phyloP scores from a whole-genome alignment of 1,140 invertebrate species.

The Nixonia krombeini region DNA sequence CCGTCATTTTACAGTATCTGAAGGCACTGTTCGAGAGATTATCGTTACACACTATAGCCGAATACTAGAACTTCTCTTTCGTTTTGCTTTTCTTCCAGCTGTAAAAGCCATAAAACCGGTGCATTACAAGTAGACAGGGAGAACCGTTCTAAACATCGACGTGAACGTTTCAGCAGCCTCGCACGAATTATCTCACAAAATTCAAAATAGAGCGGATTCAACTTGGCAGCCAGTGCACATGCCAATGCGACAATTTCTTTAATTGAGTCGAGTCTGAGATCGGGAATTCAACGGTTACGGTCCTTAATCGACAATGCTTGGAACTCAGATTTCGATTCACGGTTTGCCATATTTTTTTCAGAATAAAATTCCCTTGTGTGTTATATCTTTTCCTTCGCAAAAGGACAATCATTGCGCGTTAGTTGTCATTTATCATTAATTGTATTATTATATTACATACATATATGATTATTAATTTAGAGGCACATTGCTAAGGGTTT shows the following conservation, averaged over 20 bases:
- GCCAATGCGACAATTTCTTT: constrained; percentile 39
- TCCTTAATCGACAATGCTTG: constrained; percentile 33
- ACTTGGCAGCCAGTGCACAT: constrained; percentile 58
- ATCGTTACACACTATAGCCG: constrained; percentile 20
- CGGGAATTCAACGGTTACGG: constrained; percentile 17
- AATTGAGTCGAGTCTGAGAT: constrained; percentile 53
- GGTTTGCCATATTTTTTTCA: constrained; percentile 7
- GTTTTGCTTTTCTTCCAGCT: constrained; percentile 1
- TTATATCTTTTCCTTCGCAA: constrained; percentile 21
- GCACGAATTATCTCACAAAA: constrained; percentile 61
- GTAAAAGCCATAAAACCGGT: neutral
- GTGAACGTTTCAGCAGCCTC: constrained; percentile 55
- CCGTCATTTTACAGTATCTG: constrained; percentile 62
- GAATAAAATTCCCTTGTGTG: no score
- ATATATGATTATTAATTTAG: constrained; percentile 69
- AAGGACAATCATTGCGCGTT: constrained; percentile 35
- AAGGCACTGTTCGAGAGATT: constrained; percentile 67
- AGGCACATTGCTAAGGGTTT: constrained; percentile 71
- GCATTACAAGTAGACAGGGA: constrained; percentile 35
- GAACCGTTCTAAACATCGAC: constrained; percentile 56
- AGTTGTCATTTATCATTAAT: constrained; percentile 52
- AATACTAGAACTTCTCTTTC: neutral
- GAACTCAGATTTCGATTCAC: constrained; percentile 55
- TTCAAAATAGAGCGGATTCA: constrained; percentile 59
- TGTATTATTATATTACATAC: constrained; percentile 64